Evolutionary conservation across 2,888 invertebrate species (phyloP), one percentile per base, ranked within the genome.

Genomic region (Scaptomyza reducta): DNA sequence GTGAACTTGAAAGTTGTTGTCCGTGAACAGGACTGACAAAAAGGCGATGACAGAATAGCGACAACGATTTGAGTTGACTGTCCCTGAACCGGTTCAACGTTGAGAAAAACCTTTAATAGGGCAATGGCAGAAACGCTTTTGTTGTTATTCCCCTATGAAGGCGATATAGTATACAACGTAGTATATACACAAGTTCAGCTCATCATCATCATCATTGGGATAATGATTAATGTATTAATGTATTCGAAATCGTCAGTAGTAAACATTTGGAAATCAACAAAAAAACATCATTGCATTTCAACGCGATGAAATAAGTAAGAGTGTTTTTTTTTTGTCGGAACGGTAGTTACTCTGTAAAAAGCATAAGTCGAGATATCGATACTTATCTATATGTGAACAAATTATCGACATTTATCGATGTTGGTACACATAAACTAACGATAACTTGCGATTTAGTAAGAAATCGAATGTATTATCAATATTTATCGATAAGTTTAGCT

Each of bases 1-100:
- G 56, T 86, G 86, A 84, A 86, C 84, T 80, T 86, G 81, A 84
- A 86, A 84, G 77, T 85, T 82, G 82, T 75, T 70, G 79, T 68
- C 75, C 84, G 31, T 70, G 76, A 64, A 49, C 60, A 57, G 60
- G 59, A 65, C 29, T 51, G 25, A 51, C 6, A 40, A 16, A 53
- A 40, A 49, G 46, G 31, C 27, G 18, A 50, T n/a, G 51, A 40
- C 54, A 40, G 49, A 29, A 38, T 38, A 40, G 41, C 14, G 46
- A 47, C 44, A 40, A 42, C 49, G n/a, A n/a, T 16, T 13, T 31
- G 14, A 14, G 63, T 55, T 51, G 65, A 75, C 61, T 70, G 83
- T 67, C 81, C 85, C 77, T 79, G 85, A 85, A 82, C 82, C 70
- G 82, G 85, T 82, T 79, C 66, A 81, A 46, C 45, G 38, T 11